Evolutionary conservation across 2,888 invertebrate species (phyloP), one percentile per base, ranked within the genome.

Genomic region (Bedellia somnulentella): DNA sequence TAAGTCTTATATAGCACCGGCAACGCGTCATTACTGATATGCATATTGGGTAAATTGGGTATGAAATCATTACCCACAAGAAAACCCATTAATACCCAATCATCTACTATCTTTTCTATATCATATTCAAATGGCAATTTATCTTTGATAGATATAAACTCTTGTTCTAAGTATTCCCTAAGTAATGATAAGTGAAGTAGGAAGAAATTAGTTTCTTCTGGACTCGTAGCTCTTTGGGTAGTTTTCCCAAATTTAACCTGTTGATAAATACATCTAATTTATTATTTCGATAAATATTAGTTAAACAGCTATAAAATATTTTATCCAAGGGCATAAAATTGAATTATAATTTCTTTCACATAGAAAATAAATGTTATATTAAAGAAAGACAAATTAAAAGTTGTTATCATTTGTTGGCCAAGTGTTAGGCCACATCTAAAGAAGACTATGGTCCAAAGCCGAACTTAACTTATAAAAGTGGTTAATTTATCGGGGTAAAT

Each of bases 51-150:
- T 39, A 98, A 77, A 73, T 96, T 85, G 1, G 98, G 98, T 46
- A 99, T 91, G 62, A 99, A 99, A 64, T 99, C 98, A 55, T 99
- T 99, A 38, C 98, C 98, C 8, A 98, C 92, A 14, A 98, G 68
- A 58, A 97, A 97, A 1, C 95, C 93, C 93, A 98, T 93, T 11
- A 98, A 61, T 15, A 98, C 88, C 97, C 98, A 99, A 59, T 99
- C 98, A 53, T 99, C 98, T 15, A 98, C 93, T 31, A 99, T 82
- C 39, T 86, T 85, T 52, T 97, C 94, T 43, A 96, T 78, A 56
- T 95, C 87, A 57, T 83, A 96, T 1, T 73, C 60, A 58, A 96
- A 93, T 0, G 82, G 68, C 5, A 92, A 51, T 10, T 79, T 78
- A 5, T 79, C 71, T 48, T 84, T 85, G n/a, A 92, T 54, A 1